phyloP scores from a whole-genome alignment of 2,113 vertebrate species.

The Anguilla rostrata region DNA sequence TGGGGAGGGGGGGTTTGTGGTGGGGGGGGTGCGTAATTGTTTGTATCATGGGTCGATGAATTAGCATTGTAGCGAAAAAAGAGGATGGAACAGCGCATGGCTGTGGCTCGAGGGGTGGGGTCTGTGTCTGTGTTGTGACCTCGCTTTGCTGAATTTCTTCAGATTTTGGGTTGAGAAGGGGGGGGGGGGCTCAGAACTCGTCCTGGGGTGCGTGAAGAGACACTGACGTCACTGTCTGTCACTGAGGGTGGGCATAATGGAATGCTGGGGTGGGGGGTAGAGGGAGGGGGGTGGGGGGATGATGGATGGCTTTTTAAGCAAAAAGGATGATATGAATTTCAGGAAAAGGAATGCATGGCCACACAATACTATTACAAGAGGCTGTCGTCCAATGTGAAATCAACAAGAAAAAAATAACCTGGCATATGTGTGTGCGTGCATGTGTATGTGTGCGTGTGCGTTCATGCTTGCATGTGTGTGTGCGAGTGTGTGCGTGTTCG shows the following conservation, averaged over 20 bases:
- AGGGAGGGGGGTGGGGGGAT: not conserved
- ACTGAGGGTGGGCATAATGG: not conserved
- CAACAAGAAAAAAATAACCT: not conserved
- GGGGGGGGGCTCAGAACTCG: not conserved
- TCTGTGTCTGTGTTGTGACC: not conserved
- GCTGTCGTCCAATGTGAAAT: not conserved
- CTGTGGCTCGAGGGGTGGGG: not conserved
- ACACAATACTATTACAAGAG: not conserved
- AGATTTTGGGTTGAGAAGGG: not conserved
- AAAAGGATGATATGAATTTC: not conserved
- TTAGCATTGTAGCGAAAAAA: not conserved
- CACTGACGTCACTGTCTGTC: not conserved
- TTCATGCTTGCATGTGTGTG: constrained; percentile 14
- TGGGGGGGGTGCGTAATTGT: not conserved
- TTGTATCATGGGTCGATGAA: not conserved
- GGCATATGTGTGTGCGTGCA: not conserved
- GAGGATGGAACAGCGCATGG: not conserved
- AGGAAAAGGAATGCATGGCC: not conserved
- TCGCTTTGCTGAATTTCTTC: not conserved
- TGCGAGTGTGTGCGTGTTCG: no score
- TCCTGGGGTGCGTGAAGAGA: not conserved
- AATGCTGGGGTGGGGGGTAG: not conserved
- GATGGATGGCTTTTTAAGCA: not conserved
- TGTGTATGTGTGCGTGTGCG: not conserved
- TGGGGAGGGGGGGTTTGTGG: no score